Conservation (phyloP, 2,797 vertebrate genomes). For the Lagocephalus sceleratus region DNA sequence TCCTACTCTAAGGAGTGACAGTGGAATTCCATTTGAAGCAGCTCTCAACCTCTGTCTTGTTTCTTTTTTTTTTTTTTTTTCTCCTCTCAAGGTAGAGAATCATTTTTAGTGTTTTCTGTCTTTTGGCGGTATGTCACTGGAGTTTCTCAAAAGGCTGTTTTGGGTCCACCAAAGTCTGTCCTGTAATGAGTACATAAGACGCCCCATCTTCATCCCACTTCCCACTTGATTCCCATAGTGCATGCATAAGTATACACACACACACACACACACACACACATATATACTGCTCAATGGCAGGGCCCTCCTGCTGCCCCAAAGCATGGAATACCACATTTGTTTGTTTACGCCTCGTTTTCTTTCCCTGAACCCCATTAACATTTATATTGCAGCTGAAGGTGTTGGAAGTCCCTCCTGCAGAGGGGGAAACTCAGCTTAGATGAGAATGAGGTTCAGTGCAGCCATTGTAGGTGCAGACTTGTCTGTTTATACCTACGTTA, state of each 20-base stretch:
- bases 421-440: slow-evolving; percentile 63
- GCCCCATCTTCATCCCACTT: slow-evolving; percentile 50
- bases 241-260: slow-evolving; percentile 39
- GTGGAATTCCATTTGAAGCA: slow-evolving; percentile 41
- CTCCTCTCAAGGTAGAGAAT: slow-evolving; percentile 37
- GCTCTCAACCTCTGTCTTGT: slow-evolving; percentile 31
- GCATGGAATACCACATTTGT: slow-evolving; percentile 76
- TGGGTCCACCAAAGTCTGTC: slow-evolving; percentile 52
- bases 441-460: slow-evolving; percentile 69
- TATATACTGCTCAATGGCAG: slow-evolving; percentile 55
- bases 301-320: slow-evolving; percentile 68
- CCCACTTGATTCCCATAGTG: slow-evolving; percentile 38
- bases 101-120: slow-evolving; percentile 25
- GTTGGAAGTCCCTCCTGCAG: slow-evolving; percentile 76
- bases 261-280: slow-evolving; percentile 21
- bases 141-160: slow-evolving; percentile 34
- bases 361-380: slow-evolving; percentile 82
- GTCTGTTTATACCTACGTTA: slow-evolving; percentile 72
- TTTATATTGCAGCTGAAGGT: slow-evolving; percentile 83
- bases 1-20: slow-evolving; percentile 25
- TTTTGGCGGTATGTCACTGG: slow-evolving; percentile 34
- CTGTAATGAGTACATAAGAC: slow-evolving; percentile 46
- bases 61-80: slow-evolving; percentile 11
- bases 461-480: slow-evolving; percentile 65
- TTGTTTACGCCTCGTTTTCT: slow-evolving; percentile 80